Evolutionary conservation across 2,113 vertebrate genomes (phyloP).

Genomic region (Pituophis catenifer): DNA sequence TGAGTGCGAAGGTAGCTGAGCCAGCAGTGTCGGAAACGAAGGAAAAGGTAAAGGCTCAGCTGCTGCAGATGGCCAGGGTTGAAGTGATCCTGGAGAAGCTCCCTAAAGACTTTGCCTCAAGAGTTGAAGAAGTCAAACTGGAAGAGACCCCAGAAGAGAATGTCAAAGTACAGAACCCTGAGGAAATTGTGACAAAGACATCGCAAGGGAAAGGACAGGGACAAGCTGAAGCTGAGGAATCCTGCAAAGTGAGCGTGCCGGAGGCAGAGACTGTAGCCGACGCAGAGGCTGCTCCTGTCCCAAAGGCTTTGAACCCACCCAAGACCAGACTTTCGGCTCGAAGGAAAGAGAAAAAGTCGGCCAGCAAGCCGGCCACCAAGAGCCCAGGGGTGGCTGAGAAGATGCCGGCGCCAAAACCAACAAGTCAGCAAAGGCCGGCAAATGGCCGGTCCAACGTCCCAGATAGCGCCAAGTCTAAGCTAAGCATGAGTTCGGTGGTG

Average conservation of each 20-base stretch:
- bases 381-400: slow-evolving; percentile 47
- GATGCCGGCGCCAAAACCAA: slow-evolving; percentile 37
- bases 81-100: slow-evolving; percentile 38
- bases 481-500: slow-evolving; percentile 8
- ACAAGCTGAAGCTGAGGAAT: slow-evolving; percentile 23
- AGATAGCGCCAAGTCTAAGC: slow-evolving; percentile 50
- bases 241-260: background rate
- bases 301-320: slow-evolving; percentile 46
- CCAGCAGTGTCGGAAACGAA: rapidly evolving
- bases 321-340: slow-evolving; percentile 36
- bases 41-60: slow-evolving; percentile 40
- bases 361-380: slow-evolving; percentile 26
- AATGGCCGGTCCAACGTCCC: slow-evolving; percentile 34
- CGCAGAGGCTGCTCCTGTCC: background rate
- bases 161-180: background rate
- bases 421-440: slow-evolving; percentile 8
- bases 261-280: background rate
- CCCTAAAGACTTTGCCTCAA: rapidly evolving
- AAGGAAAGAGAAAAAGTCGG: slow-evolving; percentile 50
- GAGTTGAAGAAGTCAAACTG: background rate
- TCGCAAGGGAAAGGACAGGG: slow-evolving; percentile 39
- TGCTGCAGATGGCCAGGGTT: background rate
- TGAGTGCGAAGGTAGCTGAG: background rate
- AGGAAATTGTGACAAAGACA: slow-evolving; percentile 26
- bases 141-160: slow-evolving; percentile 18